Percentiles rank a stretch among this genome's conserved stretches.
These are phyloP conservation scores for Phthorimaea operculella DNA, from an alignment of 1,140 invertebrate species.

Conservation along the genomic window DNA sequence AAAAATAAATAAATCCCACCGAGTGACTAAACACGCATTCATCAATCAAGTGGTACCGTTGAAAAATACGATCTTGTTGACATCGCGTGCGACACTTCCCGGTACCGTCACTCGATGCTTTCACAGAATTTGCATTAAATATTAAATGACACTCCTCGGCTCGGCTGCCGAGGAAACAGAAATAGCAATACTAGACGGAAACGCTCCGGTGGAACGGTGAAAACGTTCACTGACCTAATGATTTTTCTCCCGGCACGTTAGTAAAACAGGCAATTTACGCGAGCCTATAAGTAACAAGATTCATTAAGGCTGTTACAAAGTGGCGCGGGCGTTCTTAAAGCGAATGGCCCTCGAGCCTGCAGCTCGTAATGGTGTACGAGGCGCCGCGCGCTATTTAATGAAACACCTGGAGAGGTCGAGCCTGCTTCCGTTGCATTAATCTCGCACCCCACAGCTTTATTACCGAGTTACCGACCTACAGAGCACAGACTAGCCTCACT, in stretches of 20 bases:
- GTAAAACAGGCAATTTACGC: conserved; percentile 63
- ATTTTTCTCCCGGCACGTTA: conserved; percentile 39
- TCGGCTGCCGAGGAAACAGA: background rate
- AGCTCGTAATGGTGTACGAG: conserved; percentile 61
- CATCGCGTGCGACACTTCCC: no score
- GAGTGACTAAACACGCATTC: no score
- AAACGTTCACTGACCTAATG: conserved; percentile 33
- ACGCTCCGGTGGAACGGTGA: conserved; percentile 10
- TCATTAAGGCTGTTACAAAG: conserved; percentile 66
- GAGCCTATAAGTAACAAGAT: conserved; percentile 66
- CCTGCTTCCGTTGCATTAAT: conserved; percentile 63
- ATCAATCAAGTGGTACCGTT: no score
- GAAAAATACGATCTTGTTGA: no score
- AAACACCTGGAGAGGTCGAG: conserved; percentile 62
- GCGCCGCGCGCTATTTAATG: conserved; percentile 62
- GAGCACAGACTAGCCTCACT: background rate
- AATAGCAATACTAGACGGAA: background rate
- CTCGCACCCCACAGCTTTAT: conserved; percentile 34
- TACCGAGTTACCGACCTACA: conserved; percentile 14
- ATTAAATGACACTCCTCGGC: background rate
- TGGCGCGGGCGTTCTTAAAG: conserved; percentile 65
- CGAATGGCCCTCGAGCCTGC: conserved; percentile 64
- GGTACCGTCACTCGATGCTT: background rate
- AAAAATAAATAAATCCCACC: no score
- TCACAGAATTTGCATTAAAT: conserved; percentile 1